Conservation (phyloP, 2,113 vertebrate genomes). For the Sinocyclocheilus grahami region DNA sequence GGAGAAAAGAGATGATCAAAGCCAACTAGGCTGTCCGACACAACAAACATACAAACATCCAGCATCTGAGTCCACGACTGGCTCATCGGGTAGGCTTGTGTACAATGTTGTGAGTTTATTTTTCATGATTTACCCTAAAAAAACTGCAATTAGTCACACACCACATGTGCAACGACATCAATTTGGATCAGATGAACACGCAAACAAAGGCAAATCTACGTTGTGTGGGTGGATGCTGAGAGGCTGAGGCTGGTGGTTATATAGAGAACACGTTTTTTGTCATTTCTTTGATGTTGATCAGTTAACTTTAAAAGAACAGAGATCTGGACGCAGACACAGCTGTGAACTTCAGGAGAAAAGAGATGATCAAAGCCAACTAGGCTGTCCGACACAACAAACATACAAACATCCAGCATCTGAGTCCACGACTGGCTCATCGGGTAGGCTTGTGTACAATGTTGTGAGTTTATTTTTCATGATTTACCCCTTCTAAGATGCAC, state of each 20-base stretch:
- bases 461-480: neutral
- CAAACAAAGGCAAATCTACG: neutral
- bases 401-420: neutral
- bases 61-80: neutral
- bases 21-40: conserved; percentile 7
- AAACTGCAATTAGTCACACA: no score
- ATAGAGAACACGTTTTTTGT: neutral
- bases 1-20: conserved; percentile 52
- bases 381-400: conserved; percentile 33
- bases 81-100: neutral
- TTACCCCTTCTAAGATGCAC: neutral
- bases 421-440: neutral
- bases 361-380: conserved; percentile 51
- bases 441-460: neutral
- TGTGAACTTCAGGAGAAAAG: conserved; percentile 38
- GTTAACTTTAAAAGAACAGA: conserved; percentile 46
- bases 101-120: neutral
- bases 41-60: conserved; percentile 29
- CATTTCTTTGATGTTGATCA: conserved; percentile 48
- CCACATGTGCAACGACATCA: conserved; percentile 35
- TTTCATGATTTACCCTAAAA: neutral
- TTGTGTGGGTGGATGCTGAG: conserved; percentile 26
- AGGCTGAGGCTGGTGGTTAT: neutral
- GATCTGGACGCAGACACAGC: conserved; percentile 35
- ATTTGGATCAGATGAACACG: conserved; percentile 29